Percentiles rank a stretch among this genome's conserved stretches.
Evolutionary conservation across 2,797 vertebrate species (phyloP).

Genomic region (Pseudochirops cupreus): DNA sequence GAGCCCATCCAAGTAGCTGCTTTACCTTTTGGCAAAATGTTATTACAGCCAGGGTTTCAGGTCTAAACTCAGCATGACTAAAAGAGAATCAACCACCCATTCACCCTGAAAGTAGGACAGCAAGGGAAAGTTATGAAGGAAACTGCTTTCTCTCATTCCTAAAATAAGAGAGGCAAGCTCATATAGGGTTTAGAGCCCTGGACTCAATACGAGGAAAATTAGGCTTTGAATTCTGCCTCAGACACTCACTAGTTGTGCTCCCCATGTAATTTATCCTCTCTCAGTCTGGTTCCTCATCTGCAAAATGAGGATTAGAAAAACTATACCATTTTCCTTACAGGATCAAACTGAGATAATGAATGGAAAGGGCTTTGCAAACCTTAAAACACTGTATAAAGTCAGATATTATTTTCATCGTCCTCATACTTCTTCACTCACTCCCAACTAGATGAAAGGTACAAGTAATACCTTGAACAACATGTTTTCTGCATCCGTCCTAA

Average conservation of each 20-base stretch:
- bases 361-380: not conserved
- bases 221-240: not conserved
- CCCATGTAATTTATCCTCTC: not conserved
- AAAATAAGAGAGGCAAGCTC: not conserved
- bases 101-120: not conserved
- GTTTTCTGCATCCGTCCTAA: not conserved
- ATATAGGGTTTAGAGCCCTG: not conserved
- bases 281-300: not conserved
- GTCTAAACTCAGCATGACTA: not conserved
- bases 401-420: not conserved
- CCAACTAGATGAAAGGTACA: not conserved
- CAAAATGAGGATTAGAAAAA: not conserved
- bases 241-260: not conserved
- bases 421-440: not conserved
- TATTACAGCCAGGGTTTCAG: not conserved
- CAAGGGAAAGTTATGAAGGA: not conserved
- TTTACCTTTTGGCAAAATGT: not conserved
- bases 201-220: not conserved
- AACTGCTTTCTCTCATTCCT: not conserved
- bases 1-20: not conserved
- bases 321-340: not conserved
- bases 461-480: slow-evolving; percentile 27
- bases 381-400: not conserved
- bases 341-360: not conserved
- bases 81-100: not conserved